Conservation (phyloP, 2,888 invertebrate species). For the Mythimna albipuncta region DNA sequence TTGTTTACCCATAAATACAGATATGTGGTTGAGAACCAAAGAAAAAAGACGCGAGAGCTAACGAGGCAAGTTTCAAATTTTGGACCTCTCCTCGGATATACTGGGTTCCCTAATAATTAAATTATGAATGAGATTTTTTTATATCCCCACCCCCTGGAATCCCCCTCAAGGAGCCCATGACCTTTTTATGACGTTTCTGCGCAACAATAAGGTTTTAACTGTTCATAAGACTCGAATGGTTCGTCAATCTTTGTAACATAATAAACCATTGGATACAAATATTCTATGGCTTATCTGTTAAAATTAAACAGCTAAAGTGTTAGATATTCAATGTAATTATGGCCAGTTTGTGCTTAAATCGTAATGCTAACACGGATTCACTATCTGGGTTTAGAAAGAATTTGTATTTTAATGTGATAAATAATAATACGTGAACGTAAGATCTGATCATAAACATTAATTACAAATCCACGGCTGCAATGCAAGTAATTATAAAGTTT, state of each 20-base stretch:
- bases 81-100: too few species aligned
- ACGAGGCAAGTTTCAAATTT: too few species aligned
- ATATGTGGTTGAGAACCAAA: too few species aligned
- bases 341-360: conserved; percentile 56
- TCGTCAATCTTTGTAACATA: conserved; percentile 10
- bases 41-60: too few species aligned
- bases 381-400: conserved; percentile 36
- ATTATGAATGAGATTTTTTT: too few species aligned
- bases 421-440: conserved; percentile 41
- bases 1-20: too few species aligned
- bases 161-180: too few species aligned
- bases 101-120: too few species aligned
- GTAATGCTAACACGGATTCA: conserved; percentile 36
- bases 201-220: conserved; percentile 51
- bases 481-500: conserved; percentile 62
- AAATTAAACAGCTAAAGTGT: conserved; percentile 48
- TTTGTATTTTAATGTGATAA: conserved; percentile 57
- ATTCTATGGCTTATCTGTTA: conserved; percentile 5
- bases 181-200: conserved; percentile 35
- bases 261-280: conserved; percentile 18
- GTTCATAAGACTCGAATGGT: conserved; percentile 19
- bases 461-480: conserved; percentile 58
- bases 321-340: conserved; percentile 43
- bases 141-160: too few species aligned
- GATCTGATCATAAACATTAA: conserved; percentile 58